Evolutionary conservation across 37 sponge, comb jelly and placozoan genomes (phyloP).

Genomic region (Haliclona indistincta): DNA sequence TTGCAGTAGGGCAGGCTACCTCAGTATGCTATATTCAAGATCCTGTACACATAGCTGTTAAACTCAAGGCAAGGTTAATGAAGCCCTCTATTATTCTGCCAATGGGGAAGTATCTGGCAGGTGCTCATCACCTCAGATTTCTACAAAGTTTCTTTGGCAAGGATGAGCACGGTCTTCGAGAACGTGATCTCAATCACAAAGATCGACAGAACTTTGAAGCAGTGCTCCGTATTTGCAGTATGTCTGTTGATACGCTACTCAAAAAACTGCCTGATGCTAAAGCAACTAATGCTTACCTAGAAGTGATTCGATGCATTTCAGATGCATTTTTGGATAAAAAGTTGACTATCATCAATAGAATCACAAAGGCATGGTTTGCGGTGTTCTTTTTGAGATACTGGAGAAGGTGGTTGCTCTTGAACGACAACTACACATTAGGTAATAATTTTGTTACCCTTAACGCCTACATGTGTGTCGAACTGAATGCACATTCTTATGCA

Average conservation of each 20-base stretch:
- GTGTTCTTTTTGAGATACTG: conserved; percentile 42
- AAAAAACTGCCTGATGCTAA: conserved; percentile 20
- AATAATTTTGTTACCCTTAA: conserved; percentile 18
- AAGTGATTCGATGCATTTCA: conserved; percentile 10
- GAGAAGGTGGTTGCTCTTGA: conserved; percentile 12
- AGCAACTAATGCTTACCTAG: conserved; percentile 14
- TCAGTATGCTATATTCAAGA: background rate
- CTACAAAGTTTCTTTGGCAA: conserved; percentile 5
- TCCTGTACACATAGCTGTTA: background rate
- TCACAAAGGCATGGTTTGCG: conserved; percentile 22
- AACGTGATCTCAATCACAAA: conserved; percentile 32
- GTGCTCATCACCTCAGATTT: background rate
- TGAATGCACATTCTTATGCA: conserved; percentile 11
- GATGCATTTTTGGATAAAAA: conserved; percentile 24
- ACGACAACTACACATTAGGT: conserved; percentile 8
- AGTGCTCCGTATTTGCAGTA: background rate
- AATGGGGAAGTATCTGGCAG: conserved; percentile 7
- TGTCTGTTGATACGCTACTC: background rate
- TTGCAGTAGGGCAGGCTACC: background rate
- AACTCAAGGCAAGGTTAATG: background rate
- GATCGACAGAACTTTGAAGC: conserved; percentile 38
- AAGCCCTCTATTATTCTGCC: no score
- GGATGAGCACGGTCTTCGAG: conserved; percentile 20
- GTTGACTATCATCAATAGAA: background rate
- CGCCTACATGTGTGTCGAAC: conserved; percentile 14